Base-by-base conservation (phyloP, 2,888 invertebrate species). In the Bellardia pandia region DNA sequence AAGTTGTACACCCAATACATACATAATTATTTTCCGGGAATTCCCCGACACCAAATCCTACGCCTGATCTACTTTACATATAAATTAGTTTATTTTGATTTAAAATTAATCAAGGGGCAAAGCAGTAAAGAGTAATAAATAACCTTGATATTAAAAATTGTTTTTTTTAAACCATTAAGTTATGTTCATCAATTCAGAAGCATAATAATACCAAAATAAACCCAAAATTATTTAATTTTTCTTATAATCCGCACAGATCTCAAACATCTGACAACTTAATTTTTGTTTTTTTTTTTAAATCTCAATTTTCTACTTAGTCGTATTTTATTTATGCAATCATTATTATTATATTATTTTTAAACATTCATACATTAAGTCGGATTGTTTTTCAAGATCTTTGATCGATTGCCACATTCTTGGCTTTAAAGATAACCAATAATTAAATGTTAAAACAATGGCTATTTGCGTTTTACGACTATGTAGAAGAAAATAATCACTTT, bases 391-490 rank as follows among this genome's bases (percentile, higher is more conserved):
- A 16, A 62, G 33, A 23, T 37, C 30, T 66, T 75, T 82, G 82
- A 76, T 82, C 76, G 76, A 82, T 82, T 30, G 33, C 60, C 75
- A 48, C 5, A 30, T 30, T 2, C 8, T 2, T 45, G 13, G 48
- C 33, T 51, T 42, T 23, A 8, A 30, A 60, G 60, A 62, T 77
- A 40, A 53, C 42, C 56, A 56, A 72, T 77, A 77, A 83, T 77
- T 82, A 76, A 75, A 82, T 75, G 68, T 75, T 75, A 51, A 13
- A 71, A 82, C 71, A 77, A 83, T 64, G 23, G 37, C 6, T 71
- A 64, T 58, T n/a, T 68, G 16, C 5, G 13, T 68, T 51, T 48
- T 13, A 33, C 9, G 4, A 51, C 51, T n/a, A n/a, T n/a, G n/a
- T 33, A 45, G 2, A 66, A 33, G 45, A 53, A 16, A 23, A 56